These are phyloP conservation scores for Asbolus verrucosus DNA, from an alignment of 1,140 invertebrate species.

Conservation along the genomic window DNA sequence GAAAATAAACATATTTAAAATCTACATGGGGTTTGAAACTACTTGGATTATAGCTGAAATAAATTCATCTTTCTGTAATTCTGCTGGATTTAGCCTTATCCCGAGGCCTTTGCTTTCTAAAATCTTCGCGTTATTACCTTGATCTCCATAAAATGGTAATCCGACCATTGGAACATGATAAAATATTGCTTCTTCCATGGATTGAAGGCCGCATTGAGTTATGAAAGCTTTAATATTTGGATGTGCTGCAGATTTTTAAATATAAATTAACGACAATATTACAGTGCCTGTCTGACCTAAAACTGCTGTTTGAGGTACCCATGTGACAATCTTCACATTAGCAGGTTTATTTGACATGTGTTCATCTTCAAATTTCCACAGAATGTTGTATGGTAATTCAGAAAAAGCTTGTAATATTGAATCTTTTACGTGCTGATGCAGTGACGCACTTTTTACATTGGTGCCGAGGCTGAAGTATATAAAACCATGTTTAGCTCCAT, in stretches of 20 bases:
- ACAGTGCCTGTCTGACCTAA: slow-evolving; percentile 54
- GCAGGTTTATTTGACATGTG: slow-evolving; percentile 61
- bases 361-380: slow-evolving; percentile 72
- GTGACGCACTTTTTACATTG: slow-evolving; percentile 69
- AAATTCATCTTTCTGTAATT: slow-evolving; percentile 51
- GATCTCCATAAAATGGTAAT: slow-evolving; percentile 65
- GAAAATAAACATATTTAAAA: background rate
- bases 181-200: slow-evolving; percentile 67
- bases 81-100: slow-evolving; percentile 51
- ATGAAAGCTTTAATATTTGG: slow-evolving; percentile 65
- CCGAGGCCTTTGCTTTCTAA: slow-evolving; percentile 55
- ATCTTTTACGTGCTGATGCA: slow-evolving; percentile 66
- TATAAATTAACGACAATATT: slow-evolving; percentile 15
- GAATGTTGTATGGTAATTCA: slow-evolving; percentile 67
- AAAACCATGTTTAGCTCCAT: slow-evolving; percentile 67
- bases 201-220: slow-evolving; percentile 68
- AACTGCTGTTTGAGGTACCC: slow-evolving; percentile 71
- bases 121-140: slow-evolving; percentile 59
- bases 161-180: slow-evolving; percentile 68
- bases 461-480: slow-evolving; percentile 72
- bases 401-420: slow-evolving; percentile 68
- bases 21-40: slow-evolving; percentile 51
- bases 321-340: slow-evolving; percentile 71
- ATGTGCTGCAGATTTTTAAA: slow-evolving; percentile 67
- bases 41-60: slow-evolving; percentile 50